These are phyloP conservation scores for Ecliptopera silaceata DNA, from an alignment of 2,888 invertebrate genomes.

Conservation along the genomic window DNA sequence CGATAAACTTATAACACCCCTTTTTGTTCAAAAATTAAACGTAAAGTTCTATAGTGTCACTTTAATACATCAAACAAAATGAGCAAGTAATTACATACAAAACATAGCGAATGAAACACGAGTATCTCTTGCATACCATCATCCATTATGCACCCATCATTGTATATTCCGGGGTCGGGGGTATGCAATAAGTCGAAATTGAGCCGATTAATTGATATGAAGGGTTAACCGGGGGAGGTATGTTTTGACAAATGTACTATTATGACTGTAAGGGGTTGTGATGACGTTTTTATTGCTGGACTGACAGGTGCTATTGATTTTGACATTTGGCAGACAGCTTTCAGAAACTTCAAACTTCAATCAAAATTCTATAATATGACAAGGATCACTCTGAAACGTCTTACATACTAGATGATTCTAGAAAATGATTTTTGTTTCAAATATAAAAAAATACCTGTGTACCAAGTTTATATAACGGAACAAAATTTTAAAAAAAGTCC, in stretches of 20 bases:
- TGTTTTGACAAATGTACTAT: conserved; percentile 70
- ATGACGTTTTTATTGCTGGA: conserved; percentile 31
- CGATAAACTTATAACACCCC: too few relatives aligned
- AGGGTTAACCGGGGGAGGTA: conserved; percentile 68
- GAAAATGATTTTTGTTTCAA: too few relatives aligned
- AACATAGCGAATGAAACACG: conserved; percentile 7
- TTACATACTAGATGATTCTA: too few relatives aligned
- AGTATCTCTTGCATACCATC: conserved; percentile 34
- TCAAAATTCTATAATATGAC: too few relatives aligned
- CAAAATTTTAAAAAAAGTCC: too few relatives aligned
- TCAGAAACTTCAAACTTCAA: too few relatives aligned
- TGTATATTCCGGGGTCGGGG: conserved; percentile 67
- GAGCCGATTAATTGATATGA: conserved; percentile 78
- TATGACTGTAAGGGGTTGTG: conserved; percentile 44
- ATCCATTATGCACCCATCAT: conserved; percentile 56
- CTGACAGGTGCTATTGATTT: conserved; percentile 25
- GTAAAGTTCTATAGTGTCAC: too few relatives aligned
- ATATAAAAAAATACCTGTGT: too few relatives aligned
- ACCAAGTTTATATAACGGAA: too few relatives aligned
- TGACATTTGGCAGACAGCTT: neutral
- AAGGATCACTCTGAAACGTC: too few relatives aligned
- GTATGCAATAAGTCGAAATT: conserved; percentile 77
- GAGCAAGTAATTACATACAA: neutral
- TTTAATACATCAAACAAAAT: too few relatives aligned
- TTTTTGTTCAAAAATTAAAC: too few relatives aligned